Evolutionary conservation across 2,797 vertebrate genomes (phyloP).

Genomic region (Artibeus lituratus): DNA sequence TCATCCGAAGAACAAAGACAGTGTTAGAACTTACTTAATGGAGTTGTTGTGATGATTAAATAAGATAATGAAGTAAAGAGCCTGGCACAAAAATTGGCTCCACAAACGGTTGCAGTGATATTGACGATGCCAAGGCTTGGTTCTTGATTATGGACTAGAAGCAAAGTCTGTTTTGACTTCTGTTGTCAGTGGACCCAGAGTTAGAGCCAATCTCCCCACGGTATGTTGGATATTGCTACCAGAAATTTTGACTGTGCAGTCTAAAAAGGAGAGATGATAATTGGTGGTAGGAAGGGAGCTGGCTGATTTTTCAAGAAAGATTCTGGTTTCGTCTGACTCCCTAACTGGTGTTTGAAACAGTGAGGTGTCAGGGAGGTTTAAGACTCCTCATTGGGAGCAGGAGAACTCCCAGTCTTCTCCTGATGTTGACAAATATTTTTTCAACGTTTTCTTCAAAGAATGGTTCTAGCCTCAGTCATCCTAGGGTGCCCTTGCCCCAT

Average conservation of each 20-base stretch:
- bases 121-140: background rate
- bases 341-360: background rate
- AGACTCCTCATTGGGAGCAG: background rate
- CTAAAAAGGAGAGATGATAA: background rate
- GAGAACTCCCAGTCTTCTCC: background rate
- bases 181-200: background rate
- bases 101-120: background rate
- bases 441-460: background rate
- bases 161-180: background rate
- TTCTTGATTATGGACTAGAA: background rate
- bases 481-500: background rate
- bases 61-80: background rate
- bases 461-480: background rate
- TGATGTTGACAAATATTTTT: background rate
- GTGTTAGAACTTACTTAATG: background rate
- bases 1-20: background rate
- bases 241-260: background rate
- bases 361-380: background rate
- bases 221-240: background rate
- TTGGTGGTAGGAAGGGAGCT: background rate
- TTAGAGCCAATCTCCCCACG: background rate
- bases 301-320: background rate
- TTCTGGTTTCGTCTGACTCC: background rate
- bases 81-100: background rate
- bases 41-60: background rate